A percentile compares a stretch with the other conserved stretches of the same genome.
Conservation (phyloP, 2,797 vertebrate genomes). For the Pseudochirops cupreus region DNA sequence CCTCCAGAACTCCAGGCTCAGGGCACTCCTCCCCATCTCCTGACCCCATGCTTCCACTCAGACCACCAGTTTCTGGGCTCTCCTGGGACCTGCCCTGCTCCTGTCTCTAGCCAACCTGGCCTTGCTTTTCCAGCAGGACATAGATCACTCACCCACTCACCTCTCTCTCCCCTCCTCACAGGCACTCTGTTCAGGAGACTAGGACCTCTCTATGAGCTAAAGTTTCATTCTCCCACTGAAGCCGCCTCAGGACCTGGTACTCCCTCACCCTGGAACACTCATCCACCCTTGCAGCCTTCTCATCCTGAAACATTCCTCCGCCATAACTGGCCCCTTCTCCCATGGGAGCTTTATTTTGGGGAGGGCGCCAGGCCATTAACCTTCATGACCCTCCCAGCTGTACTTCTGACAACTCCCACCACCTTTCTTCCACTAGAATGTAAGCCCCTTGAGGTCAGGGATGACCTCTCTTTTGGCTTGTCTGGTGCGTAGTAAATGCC, state of each 20-base stretch:
- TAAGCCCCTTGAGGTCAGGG: not conserved
- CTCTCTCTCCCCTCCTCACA: not conserved
- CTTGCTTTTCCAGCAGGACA: too few species aligned
- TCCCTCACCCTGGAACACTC: fast-evolving
- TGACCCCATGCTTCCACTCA: not conserved
- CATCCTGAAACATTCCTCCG: not conserved
- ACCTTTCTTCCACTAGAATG: not conserved
- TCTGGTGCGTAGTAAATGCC: not conserved
- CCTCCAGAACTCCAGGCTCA: not conserved
- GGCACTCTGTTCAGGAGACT: too few species aligned
- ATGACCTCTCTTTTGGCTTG: not conserved
- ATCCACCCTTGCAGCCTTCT: not conserved
- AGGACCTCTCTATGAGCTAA: too few species aligned
- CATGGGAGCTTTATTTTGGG: not conserved
- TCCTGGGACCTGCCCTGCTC: fast-evolving
- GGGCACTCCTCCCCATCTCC: too few species aligned
- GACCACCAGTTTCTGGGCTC: too few species aligned
- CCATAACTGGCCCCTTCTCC: not conserved
- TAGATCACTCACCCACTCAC: not conserved
- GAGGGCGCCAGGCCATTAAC: not conserved
- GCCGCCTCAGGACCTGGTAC: not conserved
- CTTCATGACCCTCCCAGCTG: not conserved
- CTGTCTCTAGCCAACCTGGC: not conserved
- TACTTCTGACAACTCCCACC: not conserved
- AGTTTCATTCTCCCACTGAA: not conserved